Evolutionary conservation across 2,113 vertebrate genomes (phyloP).

Genomic region (Gymnorhina tibicen): DNA sequence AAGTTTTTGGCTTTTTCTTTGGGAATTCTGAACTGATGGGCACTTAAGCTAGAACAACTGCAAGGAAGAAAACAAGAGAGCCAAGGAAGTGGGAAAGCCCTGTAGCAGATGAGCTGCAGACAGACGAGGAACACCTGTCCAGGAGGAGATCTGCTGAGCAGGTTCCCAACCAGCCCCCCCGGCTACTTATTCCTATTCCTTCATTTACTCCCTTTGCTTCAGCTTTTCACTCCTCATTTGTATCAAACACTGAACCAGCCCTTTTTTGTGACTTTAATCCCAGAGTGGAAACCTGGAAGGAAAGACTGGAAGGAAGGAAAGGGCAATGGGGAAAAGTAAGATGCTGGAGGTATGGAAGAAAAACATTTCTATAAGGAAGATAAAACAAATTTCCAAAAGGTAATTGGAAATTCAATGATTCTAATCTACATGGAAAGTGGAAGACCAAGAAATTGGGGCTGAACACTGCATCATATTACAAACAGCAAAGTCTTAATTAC

Average conservation of each 20-base stretch:
- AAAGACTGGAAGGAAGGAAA: background rate
- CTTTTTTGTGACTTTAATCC: background rate
- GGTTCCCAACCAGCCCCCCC: background rate
- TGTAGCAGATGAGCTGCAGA: background rate
- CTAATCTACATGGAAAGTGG: background rate
- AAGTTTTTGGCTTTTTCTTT: background rate
- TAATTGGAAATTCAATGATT: background rate
- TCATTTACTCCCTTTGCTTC: background rate
- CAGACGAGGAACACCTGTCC: fast-evolving
- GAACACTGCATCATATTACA: background rate
- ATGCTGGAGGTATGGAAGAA: background rate
- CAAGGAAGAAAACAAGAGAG: background rate
- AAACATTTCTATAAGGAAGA: background rate
- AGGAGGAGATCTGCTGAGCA: background rate
- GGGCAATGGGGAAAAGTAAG: background rate
- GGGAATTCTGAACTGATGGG: background rate
- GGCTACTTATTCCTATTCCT: background rate
- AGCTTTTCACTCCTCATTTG: background rate
- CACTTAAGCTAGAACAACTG: background rate
- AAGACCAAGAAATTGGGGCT: background rate
- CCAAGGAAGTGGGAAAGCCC: background rate
- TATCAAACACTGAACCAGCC: background rate
- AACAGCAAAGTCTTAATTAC: background rate
- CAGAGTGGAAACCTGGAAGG: conserved; percentile 23
- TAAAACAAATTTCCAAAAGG: background rate